Evolutionary conservation across 2,113 vertebrate species (phyloP).

Genomic region (Micronycteris hirsuta): DNA sequence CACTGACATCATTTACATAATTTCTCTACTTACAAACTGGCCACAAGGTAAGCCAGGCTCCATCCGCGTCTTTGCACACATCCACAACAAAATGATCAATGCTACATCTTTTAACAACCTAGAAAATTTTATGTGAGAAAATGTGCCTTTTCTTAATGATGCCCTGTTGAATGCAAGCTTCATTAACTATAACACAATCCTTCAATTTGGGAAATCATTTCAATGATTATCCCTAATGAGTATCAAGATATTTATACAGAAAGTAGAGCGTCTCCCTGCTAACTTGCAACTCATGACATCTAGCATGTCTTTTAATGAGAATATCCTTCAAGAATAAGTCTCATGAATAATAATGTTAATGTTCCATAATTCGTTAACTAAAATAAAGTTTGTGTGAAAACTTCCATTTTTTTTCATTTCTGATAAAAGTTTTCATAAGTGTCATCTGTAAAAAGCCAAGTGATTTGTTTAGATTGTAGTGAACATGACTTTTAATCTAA

Average conservation of each 20-base stretch:
- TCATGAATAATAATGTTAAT: constrained; percentile 59
- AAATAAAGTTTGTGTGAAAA: constrained; percentile 41
- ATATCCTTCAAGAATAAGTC: constrained; percentile 65
- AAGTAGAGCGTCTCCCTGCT: constrained; percentile 30
- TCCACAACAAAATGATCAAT: not conserved
- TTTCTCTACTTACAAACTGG: not conserved
- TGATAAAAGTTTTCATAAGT: constrained; percentile 30
- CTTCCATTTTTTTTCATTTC: constrained; percentile 33
- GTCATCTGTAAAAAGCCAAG: constrained; percentile 33
- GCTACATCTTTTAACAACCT: not conserved
- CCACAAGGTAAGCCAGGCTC: not conserved
- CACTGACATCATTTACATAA: not conserved
- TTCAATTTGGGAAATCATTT: constrained; percentile 72
- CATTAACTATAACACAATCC: constrained; percentile 60
- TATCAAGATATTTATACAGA: constrained; percentile 70
- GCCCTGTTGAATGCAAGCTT: constrained; percentile 44
- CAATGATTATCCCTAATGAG: constrained; percentile 71
- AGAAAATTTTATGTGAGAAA: not conserved
- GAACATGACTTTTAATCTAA: constrained; percentile 63
- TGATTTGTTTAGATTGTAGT: constrained; percentile 64
- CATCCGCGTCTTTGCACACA: not conserved
- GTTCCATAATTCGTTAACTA: constrained; percentile 47
- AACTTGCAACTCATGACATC: constrained; percentile 54
- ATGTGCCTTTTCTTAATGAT: constrained; percentile 34
- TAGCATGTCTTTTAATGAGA: constrained; percentile 64